Evolutionary conservation across 2,888 invertebrate species (phyloP).

Genomic region (Ditylenchus weischeri): DNA sequence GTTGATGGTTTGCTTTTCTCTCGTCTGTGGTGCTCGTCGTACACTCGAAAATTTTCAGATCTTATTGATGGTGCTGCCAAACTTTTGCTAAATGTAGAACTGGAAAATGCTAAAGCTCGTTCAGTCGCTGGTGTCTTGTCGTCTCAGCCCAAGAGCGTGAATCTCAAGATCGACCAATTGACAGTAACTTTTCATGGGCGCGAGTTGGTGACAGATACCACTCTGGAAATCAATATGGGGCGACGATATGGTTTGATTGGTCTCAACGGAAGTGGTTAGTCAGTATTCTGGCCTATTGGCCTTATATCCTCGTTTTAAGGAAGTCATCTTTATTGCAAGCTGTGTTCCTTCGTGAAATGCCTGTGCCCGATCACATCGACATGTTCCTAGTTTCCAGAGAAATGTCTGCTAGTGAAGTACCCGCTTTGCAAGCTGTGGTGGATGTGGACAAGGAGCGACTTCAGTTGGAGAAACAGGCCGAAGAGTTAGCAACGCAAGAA

Average conservation of each 20-base stretch:
- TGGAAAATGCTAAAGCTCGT: constrained; percentile 82
- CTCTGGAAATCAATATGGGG: constrained; percentile 93
- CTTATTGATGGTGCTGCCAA: constrained; percentile 47
- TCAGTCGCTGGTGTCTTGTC: constrained; percentile 91
- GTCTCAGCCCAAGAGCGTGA: constrained; percentile 89
- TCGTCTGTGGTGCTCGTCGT: no score
- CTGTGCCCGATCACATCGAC: constrained; percentile 92
- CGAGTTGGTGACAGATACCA: constrained; percentile 83
- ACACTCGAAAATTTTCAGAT: no score
- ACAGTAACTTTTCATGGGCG: constrained; percentile 96
- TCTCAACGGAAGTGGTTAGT: constrained; percentile 87
- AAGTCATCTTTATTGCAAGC: constrained; percentile 90
- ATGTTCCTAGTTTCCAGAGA: constrained; percentile 86
- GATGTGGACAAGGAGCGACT: constrained; percentile 93
- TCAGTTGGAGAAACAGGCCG: constrained; percentile 80
- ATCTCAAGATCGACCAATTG: constrained; percentile 80
- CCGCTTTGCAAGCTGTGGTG: constrained; percentile 91
- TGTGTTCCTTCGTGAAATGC: constrained; percentile 85
- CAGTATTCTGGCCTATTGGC: no score
- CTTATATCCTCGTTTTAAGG: constrained; percentile 67
- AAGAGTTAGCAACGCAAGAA: constrained; percentile 78
- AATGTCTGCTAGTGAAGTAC: constrained; percentile 93
- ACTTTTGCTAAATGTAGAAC: constrained; percentile 66
- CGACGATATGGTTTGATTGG: constrained; percentile 93
- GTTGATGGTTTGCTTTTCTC: no score